phyloP scores from a whole-genome alignment of 2,888 invertebrate species.

The Trichogramma dendrolimi region DNA sequence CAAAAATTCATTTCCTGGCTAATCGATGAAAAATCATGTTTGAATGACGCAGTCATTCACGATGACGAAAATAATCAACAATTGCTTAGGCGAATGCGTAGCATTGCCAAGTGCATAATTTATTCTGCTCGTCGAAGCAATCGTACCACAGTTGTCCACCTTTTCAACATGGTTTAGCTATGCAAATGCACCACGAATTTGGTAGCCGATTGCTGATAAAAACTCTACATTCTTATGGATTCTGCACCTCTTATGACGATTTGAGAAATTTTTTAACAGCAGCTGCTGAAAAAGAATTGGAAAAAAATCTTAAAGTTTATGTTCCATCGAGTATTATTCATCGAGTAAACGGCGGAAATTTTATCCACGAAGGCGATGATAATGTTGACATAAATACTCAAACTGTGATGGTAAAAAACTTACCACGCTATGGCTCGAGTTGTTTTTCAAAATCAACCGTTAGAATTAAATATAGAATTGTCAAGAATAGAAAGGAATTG shows the following conservation, averaged over 20 bases:
- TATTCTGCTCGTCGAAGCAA: no score
- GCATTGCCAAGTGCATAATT: no score
- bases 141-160: no score
- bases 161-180: neutral
- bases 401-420: slow-evolving; percentile 9
- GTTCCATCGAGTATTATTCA: neutral
- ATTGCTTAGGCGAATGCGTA: no score
- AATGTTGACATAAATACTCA: slow-evolving; percentile 7
- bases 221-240: neutral
- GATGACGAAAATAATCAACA: no score
- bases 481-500: no score
- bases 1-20: no score
- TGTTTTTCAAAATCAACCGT: slow-evolving; percentile 1
- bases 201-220: neutral
- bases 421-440: slow-evolving; percentile 1
- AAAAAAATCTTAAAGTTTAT: slow-evolving; percentile 3
- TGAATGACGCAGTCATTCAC: no score
- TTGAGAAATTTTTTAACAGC: neutral
- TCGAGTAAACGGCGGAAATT: neutral
- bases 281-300: neutral
- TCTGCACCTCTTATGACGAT: slow-evolving; percentile 1
- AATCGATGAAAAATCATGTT: no score
- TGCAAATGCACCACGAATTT: neutral
- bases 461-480: no score
- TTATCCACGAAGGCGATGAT: slow-evolving; percentile 8